phyloP scores from a whole-genome alignment of 2,797 vertebrate species.

The Helicolenus hilgendorfi region DNA sequence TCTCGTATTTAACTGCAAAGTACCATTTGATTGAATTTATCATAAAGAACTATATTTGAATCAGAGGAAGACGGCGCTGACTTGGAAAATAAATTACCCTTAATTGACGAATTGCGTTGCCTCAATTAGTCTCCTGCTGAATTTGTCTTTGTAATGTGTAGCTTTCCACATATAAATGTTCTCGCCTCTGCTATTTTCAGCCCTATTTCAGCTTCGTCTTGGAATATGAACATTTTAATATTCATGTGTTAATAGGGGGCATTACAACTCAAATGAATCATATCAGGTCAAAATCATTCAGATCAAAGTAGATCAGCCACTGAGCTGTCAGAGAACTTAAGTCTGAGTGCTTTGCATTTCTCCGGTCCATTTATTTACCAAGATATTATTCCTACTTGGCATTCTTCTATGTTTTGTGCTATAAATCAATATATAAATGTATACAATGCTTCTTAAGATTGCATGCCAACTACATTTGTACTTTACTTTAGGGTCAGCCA shows the following conservation, averaged over 20 bases:
- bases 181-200: slow-evolving; percentile 87
- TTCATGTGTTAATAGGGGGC: slow-evolving; percentile 83
- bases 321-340: slow-evolving; percentile 31
- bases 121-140: slow-evolving; percentile 88
- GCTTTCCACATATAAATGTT: slow-evolving; percentile 87
- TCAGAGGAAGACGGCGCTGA: slow-evolving; percentile 83
- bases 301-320: slow-evolving; percentile 50
- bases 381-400: neutral
- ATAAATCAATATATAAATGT: neutral
- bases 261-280: slow-evolving; percentile 80
- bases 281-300: slow-evolving; percentile 50
- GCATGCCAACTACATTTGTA: neutral
- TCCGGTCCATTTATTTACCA: slow-evolving; percentile 15
- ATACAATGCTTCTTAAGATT: neutral
- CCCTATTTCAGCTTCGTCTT: slow-evolving; percentile 74
- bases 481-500: neutral
- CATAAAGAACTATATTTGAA: slow-evolving; percentile 94
- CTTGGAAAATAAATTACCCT: slow-evolving; percentile 88
- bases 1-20: slow-evolving; percentile 92
- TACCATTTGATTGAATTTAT: slow-evolving; percentile 94
- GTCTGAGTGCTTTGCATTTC: slow-evolving; percentile 29
- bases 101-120: slow-evolving; percentile 91
- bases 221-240: slow-evolving; percentile 83
- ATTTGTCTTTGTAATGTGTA: slow-evolving; percentile 90
- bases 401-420: neutral